Conservation (phyloP, 2,113 vertebrate species). For the Ceyx margarethae region DNA sequence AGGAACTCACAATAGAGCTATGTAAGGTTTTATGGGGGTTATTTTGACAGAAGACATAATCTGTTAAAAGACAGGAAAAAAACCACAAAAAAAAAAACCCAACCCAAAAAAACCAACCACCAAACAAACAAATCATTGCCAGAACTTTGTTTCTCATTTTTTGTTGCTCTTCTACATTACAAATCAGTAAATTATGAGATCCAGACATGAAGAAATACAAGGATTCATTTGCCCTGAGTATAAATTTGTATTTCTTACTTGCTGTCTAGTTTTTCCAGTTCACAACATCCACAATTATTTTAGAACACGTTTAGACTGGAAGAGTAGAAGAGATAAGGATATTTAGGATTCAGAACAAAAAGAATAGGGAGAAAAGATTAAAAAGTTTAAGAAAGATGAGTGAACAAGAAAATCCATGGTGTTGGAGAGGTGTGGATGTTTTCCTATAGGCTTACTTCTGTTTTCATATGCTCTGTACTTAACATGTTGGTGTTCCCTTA, state of each 20-base stretch:
- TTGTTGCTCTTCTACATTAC: background rate
- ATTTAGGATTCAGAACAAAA: background rate
- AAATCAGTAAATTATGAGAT: conserved; percentile 2
- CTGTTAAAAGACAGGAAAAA: background rate
- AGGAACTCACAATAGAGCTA: background rate
- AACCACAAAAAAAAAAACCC: background rate
- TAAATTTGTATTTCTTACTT: background rate
- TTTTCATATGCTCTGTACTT: background rate
- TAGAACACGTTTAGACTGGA: background rate
- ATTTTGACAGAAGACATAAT: conserved; percentile 14
- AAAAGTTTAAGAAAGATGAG: background rate
- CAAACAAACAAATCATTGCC: background rate
- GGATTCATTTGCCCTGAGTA: background rate
- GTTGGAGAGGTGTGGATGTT: background rate
- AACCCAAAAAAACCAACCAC: too few species aligned
- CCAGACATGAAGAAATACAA: conserved; percentile 5
- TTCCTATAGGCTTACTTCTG: background rate
- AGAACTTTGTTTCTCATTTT: conserved; percentile 18
- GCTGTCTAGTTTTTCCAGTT: background rate
- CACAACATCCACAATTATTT: background rate
- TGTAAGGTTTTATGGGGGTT: background rate
- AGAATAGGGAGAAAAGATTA: background rate
- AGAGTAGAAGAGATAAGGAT: background rate
- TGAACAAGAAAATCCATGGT: background rate
- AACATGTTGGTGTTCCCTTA: background rate